These are phyloP conservation scores for Cyanoliseus patagonus DNA, from an alignment of 2,113 vertebrate genomes.

Conservation along the genomic window DNA sequence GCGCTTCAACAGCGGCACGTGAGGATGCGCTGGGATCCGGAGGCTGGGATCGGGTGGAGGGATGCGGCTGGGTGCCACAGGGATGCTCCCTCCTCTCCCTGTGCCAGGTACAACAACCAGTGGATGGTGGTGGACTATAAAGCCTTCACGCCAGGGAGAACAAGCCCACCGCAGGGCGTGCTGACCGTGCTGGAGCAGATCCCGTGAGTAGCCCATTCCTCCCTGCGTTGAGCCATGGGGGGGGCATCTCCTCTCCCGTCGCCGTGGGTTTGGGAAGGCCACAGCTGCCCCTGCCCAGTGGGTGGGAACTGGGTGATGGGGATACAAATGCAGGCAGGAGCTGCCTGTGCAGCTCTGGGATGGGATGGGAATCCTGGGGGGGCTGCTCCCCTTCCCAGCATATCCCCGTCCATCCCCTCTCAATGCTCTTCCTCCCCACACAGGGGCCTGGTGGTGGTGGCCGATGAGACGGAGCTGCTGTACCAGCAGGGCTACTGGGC, in stretches of 20 bases:
- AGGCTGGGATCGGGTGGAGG: accelerated
- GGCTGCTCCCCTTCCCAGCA: neutral
- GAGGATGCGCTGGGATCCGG: slow-evolving; percentile 16
- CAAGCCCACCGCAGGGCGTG: slow-evolving; percentile 51
- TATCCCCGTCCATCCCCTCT: accelerated
- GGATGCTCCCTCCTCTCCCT: neutral
- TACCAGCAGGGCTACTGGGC: slow-evolving; percentile 90
- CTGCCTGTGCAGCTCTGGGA: neutral
- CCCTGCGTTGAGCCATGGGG: accelerated
- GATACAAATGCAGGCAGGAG: neutral
- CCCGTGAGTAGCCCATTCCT: slow-evolving; percentile 77
- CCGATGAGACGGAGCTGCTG: slow-evolving; percentile 84
- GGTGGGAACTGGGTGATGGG: accelerated
- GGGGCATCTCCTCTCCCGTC: neutral
- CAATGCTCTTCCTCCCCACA: neutral
- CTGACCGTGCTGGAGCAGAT: slow-evolving; percentile 92
- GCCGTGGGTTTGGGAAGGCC: no score
- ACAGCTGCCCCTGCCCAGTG: accelerated
- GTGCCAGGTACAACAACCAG: slow-evolving; percentile 92
- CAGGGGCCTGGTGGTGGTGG: slow-evolving; percentile 77
- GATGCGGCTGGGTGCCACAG: neutral
- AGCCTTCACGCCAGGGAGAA: slow-evolving; percentile 72
- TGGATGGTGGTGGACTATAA: slow-evolving; percentile 98
- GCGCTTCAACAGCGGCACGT: slow-evolving; percentile 95
- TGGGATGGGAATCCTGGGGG: neutral